These are phyloP conservation scores for Myotis vivesi DNA, from an alignment of 2,797 vertebrate genomes.

Conservation along the genomic window DNA sequence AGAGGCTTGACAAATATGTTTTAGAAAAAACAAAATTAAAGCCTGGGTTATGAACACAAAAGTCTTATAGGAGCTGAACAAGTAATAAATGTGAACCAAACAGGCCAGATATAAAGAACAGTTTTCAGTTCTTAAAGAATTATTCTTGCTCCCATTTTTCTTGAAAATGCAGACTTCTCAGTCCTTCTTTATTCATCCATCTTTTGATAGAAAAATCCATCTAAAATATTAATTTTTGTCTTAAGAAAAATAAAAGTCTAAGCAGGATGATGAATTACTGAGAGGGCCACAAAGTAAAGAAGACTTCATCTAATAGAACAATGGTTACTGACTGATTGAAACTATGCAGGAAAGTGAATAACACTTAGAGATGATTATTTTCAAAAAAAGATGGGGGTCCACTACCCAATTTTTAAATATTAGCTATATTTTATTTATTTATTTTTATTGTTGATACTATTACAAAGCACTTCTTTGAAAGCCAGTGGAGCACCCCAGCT, in stretches of 20 bases:
- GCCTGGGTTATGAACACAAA: neutral
- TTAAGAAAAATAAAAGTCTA: conserved; percentile 16
- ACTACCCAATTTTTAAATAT: neutral
- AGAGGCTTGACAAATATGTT: neutral
- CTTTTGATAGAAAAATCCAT: neutral
- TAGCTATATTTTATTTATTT: neutral
- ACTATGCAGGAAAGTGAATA: neutral
- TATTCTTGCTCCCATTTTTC: neutral
- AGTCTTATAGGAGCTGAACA: neutral
- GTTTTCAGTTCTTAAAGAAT: neutral
- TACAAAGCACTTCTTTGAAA: neutral
- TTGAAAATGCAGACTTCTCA: neutral
- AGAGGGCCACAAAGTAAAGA: neutral
- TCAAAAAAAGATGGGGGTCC: neutral
- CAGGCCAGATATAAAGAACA: neutral
- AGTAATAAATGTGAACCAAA: neutral
- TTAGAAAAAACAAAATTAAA: neutral
- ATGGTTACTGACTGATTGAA: neutral
- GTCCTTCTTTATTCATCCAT: neutral
- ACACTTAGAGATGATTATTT: neutral
- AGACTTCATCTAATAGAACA: neutral
- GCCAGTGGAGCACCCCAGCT: neutral
- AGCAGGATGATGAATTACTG: neutral
- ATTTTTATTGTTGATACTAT: neutral
- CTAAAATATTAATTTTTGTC: neutral